Evolutionary conservation across 1,140 invertebrate genomes (phyloP), one percentile per base, ranked within the genome.

Genomic region (Bombus sibiricus): DNA sequence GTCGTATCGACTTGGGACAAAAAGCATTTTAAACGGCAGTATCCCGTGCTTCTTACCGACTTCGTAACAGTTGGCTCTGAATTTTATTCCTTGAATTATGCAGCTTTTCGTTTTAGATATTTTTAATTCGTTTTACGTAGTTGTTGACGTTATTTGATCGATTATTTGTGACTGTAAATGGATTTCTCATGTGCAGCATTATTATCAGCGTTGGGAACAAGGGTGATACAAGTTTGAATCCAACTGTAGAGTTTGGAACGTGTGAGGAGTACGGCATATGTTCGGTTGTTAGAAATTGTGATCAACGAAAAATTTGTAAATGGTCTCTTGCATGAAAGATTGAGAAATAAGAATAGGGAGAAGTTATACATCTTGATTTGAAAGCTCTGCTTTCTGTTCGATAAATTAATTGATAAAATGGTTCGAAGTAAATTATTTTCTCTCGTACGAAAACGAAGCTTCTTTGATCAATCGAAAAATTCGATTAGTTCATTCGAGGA

Each of bases 211-310:
- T n/a, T n/a, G 59, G 28, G 12, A n/a, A 28, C 57, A 28, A 62
- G 28, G 18, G 1, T 8, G 47, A 53, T n/a, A 9, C 3, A 12
- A 12, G 59, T n/a, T 62, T 62, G 1, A 12, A 12, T n/a, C 28
- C 28, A 62, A 62, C 12, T 3, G 59, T 62, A n/a, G 12, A 62
- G 28, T n/a, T 62, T 5, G 59, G 28, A 53, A 53, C 18, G 47
- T 8, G 18, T 0, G 1, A 53, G 5, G 47, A 53, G 18, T 6
- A 18, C 5, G 47, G 18, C 0, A 0, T 28, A 59, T 4, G 0
- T 0, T 59, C 8, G 10, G 10, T 59, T 28, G n/a, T 10, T 3
- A 13, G 28, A 28, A n/a, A 62, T 28, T 4, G 3, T 3, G 59
- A 62, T 13, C 5, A 62, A 62, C 10, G 59, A 62, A 62, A n/a